These are phyloP conservation scores for Platycheirus albimanus DNA, from an alignment of 2,888 invertebrate species.

Conservation along the genomic window DNA sequence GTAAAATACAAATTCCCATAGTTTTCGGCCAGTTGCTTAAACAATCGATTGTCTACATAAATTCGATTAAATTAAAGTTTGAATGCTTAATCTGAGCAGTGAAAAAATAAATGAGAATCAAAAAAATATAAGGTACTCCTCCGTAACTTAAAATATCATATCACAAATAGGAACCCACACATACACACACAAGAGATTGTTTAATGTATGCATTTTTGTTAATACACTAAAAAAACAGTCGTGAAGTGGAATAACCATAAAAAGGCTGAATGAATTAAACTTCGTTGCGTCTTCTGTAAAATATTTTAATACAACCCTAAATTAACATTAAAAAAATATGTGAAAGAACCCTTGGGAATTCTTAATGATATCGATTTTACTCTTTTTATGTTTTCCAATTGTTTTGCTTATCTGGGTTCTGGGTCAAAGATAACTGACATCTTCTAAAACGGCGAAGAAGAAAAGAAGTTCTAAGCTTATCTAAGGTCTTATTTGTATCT, in stretches of 20 bases:
- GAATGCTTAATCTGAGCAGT: background rate
- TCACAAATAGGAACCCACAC: constrained; percentile 6
- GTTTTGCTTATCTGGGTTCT: constrained; percentile 27
- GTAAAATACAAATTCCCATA: no score
- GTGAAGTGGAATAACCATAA: constrained; percentile 49
- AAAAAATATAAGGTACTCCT: background rate
- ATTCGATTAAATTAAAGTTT: constrained; percentile 14
- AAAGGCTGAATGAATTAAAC: constrained; percentile 45
- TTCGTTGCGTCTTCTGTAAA: constrained; percentile 4
- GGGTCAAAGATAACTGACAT: constrained; percentile 40
- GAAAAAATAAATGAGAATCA: background rate
- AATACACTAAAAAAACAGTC: constrained; percentile 11
- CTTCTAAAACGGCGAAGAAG: constrained; percentile 23
- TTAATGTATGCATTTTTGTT: background rate
- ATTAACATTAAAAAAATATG: constrained; percentile 33
- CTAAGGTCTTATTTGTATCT: background rate
- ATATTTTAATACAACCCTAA: constrained; percentile 33
- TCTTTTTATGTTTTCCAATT: constrained; percentile 15
- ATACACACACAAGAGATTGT: constrained; percentile 8
- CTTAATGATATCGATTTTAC: constrained; percentile 57
- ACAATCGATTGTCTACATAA: constrained; percentile 6
- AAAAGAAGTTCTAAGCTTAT: constrained; percentile 33
- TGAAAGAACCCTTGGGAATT: constrained; percentile 23
- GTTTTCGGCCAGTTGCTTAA: background rate
- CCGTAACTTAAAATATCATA: background rate